phyloP scores from a whole-genome alignment of 2,888 invertebrate species.

The Elmis aenea region DNA sequence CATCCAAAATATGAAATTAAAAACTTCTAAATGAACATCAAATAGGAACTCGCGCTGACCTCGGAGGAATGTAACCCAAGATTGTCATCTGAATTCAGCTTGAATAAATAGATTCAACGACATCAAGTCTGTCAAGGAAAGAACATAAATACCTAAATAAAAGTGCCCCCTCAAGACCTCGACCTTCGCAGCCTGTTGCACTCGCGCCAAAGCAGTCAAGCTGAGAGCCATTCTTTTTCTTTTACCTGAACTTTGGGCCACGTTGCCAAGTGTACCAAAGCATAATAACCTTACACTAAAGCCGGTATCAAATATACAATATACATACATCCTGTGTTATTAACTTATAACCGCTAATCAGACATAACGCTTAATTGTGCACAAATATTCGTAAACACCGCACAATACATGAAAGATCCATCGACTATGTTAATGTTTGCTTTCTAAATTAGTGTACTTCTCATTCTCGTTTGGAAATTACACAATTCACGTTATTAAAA shows the following conservation, averaged over 20 bases:
- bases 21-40: too few species aligned
- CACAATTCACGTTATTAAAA: too few species aligned
- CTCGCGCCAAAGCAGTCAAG: constrained; percentile 12
- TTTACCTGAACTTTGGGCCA: constrained; percentile 14
- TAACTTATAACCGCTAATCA: too few species aligned
- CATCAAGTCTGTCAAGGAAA: constrained; percentile 27
- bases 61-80: constrained; percentile 30
- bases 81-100: constrained; percentile 32
- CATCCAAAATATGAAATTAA: too few species aligned
- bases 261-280: constrained; percentile 10
- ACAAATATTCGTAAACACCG: too few species aligned
- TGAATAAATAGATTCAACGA: constrained; percentile 32
- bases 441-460: too few species aligned
- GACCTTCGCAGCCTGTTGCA: constrained; percentile 19
- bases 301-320: neutral
- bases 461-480: too few species aligned
- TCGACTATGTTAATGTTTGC: too few species aligned
- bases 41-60: constrained; percentile 21
- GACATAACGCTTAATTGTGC: too few species aligned
- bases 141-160: constrained; percentile 21
- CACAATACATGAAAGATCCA: too few species aligned
- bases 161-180: constrained; percentile 18
- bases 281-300: neutral
- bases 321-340: too few species aligned
- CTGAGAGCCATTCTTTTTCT: constrained; percentile 11